A percentile compares a stretch with the other conserved stretches of the same genome.
These are phyloP conservation scores for Rhinolophus sinicus DNA, from an alignment of 2,113 vertebrate genomes.

Conservation along the genomic window DNA sequence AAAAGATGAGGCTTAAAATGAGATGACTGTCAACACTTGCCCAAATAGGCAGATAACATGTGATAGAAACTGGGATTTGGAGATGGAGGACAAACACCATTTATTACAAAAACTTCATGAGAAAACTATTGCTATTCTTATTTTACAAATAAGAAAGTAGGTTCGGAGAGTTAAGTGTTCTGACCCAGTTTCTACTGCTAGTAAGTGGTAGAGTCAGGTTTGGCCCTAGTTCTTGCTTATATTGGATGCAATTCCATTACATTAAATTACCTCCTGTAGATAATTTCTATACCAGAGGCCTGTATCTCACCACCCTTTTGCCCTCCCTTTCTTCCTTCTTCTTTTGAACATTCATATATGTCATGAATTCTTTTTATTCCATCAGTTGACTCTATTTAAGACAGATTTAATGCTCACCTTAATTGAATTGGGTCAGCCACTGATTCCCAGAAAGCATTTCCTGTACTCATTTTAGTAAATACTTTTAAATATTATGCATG, in stretches of 20 bases:
- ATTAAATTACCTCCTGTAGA: not conserved
- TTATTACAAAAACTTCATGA: not conserved
- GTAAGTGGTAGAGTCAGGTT: not conserved
- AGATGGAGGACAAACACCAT: not conserved
- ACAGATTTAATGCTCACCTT: not conserved
- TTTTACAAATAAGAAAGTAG: not conserved
- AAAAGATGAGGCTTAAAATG: slow-evolving; percentile 9
- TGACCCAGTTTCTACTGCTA: not conserved
- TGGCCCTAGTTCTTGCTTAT: not conserved
- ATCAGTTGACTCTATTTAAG: not conserved
- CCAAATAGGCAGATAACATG: not conserved
- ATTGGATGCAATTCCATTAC: not conserved
- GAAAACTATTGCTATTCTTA: not conserved
- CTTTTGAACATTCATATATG: not conserved
- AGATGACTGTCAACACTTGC: not conserved
- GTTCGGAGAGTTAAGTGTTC: not conserved
- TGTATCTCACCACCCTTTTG: not conserved
- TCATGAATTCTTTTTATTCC: not conserved
- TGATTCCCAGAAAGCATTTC: not conserved
- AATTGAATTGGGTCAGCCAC: not conserved
- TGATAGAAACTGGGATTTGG: not conserved
- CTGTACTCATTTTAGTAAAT: not conserved
- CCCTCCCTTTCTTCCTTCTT: not conserved
- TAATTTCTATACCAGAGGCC: not conserved
- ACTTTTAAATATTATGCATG: not conserved